phyloP scores from a whole-genome alignment of 2,888 invertebrate species.

The Volucella zonaria region DNA sequence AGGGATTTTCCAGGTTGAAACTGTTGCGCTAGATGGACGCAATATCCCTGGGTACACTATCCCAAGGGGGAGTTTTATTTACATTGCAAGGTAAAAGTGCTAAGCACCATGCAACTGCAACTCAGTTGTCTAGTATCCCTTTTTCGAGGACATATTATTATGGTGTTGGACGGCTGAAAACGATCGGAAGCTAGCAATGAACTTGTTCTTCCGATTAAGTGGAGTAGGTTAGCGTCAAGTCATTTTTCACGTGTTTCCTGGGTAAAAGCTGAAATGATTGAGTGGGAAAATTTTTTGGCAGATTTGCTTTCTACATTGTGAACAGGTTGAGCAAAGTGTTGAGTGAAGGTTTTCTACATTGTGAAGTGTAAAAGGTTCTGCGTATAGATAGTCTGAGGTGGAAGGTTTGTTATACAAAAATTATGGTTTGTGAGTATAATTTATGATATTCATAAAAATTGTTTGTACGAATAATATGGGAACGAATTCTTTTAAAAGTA shows the following conservation, averaged over 20 bases:
- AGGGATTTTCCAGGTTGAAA: constrained; percentile 47
- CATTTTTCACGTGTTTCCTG: constrained; percentile 70
- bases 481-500: too few relatives aligned
- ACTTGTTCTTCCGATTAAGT: constrained; percentile 73
- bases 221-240: constrained; percentile 65
- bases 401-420: too few relatives aligned
- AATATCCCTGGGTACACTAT: constrained; percentile 41
- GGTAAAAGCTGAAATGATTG: constrained; percentile 65
- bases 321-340: constrained; percentile 10
- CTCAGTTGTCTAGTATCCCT: constrained; percentile 52
- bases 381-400: too few relatives aligned
- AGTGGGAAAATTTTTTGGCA: constrained; percentile 61
- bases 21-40: constrained; percentile 68
- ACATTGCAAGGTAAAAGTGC: constrained; percentile 66
- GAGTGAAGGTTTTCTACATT: neutral
- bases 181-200: constrained; percentile 73
- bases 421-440: too few relatives aligned
- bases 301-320: constrained; percentile 45
- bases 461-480: too few relatives aligned
- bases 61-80: constrained; percentile 53
- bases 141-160: constrained; percentile 66
- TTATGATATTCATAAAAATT: too few relatives aligned
- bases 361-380: too few relatives aligned
- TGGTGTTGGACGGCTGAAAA: constrained; percentile 58
- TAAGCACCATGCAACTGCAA: constrained; percentile 55